Base-by-base conservation (phyloP, 1,140 invertebrate species). In the Drosophila kurseongensis region DNA sequence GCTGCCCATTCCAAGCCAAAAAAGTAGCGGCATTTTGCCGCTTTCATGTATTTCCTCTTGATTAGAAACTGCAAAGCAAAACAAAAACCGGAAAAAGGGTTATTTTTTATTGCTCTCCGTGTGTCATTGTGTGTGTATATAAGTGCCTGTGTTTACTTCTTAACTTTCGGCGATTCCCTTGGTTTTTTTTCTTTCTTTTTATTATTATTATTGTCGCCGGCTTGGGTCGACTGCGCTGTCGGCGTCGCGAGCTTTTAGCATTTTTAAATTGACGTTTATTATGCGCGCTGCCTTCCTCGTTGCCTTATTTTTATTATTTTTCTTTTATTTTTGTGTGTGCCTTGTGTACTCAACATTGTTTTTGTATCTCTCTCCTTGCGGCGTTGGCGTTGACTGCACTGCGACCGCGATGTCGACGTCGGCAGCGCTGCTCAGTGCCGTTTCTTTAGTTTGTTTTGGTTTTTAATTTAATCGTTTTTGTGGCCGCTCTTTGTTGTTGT, bases 191-290 rank as follows among this genome's bases (percentile, higher is more conserved):
- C 57, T 68, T 16, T 71, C 35, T 71, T 74, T 36, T 47, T 75
- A 68, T 83, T 80, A 76, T 85, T 85, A 79, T 86, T 88, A 88
- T 82, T 79, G 82, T 86, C 83, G 83, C 75, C 71, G 84, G 66
- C 83, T 80, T 75, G 67, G 45, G 76, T 47, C 44, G 75, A 59
- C 82, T 78, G 77, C 78, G 68, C 81, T 66, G 78, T 36, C 52
- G 32, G 8, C 45, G 60, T 56, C 55, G 45, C 41, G 38, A 78
- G 83, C 83, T 88, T 88, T 88, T 88, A 88, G 84, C 83, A 88
- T 88, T 88, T 62, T 88, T 88, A 88, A 88, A 88, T 88, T 89
- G 83, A 89, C 83, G 79, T 89, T 88, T 88, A 88, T 88, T 88
- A 88, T 88, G 82, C 81, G 83, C 80, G 59, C 32, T 68, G 48